Evolutionary conservation across 2,113 vertebrate genomes (phyloP).

Genomic region (Hippocampus barbouri): DNA sequence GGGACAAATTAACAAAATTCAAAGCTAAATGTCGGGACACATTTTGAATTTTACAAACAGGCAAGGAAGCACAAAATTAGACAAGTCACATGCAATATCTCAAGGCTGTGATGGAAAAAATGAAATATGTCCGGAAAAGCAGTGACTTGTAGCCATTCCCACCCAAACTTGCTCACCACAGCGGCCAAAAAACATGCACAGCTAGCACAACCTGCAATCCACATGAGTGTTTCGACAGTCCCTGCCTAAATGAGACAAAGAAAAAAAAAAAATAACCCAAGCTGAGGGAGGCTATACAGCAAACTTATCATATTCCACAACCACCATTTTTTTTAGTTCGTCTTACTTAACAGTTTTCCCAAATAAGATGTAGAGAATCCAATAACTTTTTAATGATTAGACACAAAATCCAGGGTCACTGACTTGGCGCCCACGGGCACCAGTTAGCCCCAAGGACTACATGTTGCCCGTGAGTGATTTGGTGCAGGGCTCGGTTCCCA

Average conservation of each 20-base stretch:
- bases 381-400: too few relatives aligned
- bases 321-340: not conserved
- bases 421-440: too few relatives aligned
- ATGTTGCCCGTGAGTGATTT: too few relatives aligned
- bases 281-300: not conserved
- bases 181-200: not conserved
- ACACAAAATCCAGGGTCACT: too few relatives aligned
- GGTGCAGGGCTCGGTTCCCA: too few relatives aligned
- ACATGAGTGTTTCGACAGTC: not conserved
- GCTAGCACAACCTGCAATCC: not conserved
- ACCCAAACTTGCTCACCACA: not conserved
- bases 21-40: not conserved
- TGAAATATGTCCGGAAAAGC: not conserved
- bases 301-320: not conserved
- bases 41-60: not conserved
- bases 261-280: not conserved
- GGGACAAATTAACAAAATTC: not conserved
- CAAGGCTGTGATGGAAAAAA: not conserved
- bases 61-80: not conserved
- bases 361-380: too few relatives aligned
- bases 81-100: not conserved
- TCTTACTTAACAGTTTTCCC: not conserved
- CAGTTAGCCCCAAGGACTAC: too few relatives aligned
- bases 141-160: not conserved
- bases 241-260: not conserved